Conservation (phyloP, 2,113 vertebrate species). For the Lonchura striata region DNA sequence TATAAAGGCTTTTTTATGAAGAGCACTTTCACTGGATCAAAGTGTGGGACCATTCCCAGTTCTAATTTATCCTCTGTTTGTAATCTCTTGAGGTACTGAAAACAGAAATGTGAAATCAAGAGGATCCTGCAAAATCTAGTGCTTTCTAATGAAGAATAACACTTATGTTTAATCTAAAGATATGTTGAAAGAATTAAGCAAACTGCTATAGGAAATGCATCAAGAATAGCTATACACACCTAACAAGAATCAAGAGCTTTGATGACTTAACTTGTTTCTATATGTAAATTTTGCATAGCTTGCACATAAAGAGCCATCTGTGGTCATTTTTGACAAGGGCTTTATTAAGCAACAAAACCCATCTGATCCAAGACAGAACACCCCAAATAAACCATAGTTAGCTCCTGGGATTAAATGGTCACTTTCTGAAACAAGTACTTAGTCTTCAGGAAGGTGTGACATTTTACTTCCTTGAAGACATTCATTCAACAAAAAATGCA, state of each 20-base stretch:
- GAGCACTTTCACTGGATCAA: neutral
- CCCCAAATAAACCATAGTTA: neutral
- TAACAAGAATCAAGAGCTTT: neutral
- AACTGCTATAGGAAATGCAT: neutral
- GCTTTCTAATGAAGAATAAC: neutral
- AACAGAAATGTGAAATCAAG: neutral
- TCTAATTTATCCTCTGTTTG: neutral
- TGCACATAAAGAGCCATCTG: neutral
- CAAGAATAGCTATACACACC: neutral
- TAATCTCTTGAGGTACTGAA: neutral
- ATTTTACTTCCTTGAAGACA: constrained; percentile 18
- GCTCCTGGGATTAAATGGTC: neutral
- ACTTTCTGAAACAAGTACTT: neutral
- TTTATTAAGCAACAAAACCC: neutral
- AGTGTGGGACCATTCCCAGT: neutral
- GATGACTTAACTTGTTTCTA: neutral
- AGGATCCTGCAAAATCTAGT: neutral
- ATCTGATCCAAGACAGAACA: neutral
- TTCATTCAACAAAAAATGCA: neutral
- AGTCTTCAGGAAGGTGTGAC: neutral
- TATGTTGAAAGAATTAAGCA: neutral
- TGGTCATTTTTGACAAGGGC: neutral
- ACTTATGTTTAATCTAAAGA: neutral
- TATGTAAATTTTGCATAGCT: neutral
- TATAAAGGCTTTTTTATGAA: neutral